A percentile compares a stretch with the other conserved stretches of the same genome.
Conservation (phyloP, 2,797 vertebrate genomes). For the Acipenser transmontanus region DNA sequence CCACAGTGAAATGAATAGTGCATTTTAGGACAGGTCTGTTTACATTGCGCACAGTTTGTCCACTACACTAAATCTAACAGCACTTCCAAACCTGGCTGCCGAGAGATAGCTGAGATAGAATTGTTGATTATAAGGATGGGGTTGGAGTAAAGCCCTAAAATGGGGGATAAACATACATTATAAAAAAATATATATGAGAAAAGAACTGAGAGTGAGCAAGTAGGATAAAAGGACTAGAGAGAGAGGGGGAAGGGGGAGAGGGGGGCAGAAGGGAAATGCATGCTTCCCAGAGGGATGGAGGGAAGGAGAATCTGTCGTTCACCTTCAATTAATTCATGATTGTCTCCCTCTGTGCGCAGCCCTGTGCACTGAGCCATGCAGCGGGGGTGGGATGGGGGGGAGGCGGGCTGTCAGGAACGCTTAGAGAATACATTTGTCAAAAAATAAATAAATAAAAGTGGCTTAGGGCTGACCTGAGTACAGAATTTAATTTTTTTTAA, state of each 20-base stretch:
- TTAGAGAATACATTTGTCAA: slow-evolving; percentile 44
- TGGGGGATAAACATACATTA: not conserved
- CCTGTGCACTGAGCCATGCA: slow-evolving; percentile 30
- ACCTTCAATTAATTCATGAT: slow-evolving; percentile 68
- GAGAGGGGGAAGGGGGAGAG: slow-evolving; percentile 15
- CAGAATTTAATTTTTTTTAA: slow-evolving; percentile 30
- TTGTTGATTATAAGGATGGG: not conserved
- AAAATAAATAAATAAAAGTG: slow-evolving; percentile 17
- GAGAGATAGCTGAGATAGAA: too few species aligned
- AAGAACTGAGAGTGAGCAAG: not conserved
- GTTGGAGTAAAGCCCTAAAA: not conserved
- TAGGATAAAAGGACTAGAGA: slow-evolving; percentile 17
- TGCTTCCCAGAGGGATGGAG: slow-evolving; percentile 35
- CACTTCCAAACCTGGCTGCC: too few species aligned
- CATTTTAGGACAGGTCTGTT: too few species aligned
- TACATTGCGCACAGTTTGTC: too few species aligned
- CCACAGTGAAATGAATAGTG: too few species aligned
- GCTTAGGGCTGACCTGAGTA: slow-evolving; percentile 30
- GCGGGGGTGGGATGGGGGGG: slow-evolving; percentile 12
- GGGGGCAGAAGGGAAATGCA: not conserved
- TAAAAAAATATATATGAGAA: not conserved
- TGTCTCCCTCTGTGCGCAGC: slow-evolving; percentile 37
- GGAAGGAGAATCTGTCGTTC: slow-evolving; percentile 64
- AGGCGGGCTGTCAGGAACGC: slow-evolving; percentile 11
- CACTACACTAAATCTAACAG: too few species aligned